Conservation (phyloP, 2,113 vertebrate species). For the Sebastes schlegelii region DNA sequence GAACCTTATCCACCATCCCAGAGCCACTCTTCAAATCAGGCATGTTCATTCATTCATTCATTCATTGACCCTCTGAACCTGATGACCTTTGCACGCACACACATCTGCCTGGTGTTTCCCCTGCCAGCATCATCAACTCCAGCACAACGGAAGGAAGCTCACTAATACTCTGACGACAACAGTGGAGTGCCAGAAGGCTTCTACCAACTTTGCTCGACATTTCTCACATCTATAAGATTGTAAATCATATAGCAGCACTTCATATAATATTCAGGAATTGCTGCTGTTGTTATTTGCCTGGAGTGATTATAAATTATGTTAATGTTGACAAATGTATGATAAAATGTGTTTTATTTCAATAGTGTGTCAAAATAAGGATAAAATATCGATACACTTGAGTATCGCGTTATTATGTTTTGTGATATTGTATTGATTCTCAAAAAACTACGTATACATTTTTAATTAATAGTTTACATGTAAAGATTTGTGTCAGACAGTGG, state of each 20-base stretch:
- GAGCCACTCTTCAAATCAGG: background rate
- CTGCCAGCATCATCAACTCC: constrained; percentile 72
- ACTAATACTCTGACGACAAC: constrained; percentile 4
- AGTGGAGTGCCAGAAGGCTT: background rate
- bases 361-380: background rate
- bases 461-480: no score
- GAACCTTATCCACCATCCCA: background rate
- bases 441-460: no score
- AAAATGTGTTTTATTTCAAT: background rate
- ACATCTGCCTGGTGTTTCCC: constrained; percentile 41
- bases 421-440: no score
- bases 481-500: no score
- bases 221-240: background rate
- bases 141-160: constrained; percentile 12
- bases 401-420: no score
- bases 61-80: constrained; percentile 53
- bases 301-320: background rate
- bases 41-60: constrained; percentile 25
- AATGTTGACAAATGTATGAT: background rate
- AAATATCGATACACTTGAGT: no score
- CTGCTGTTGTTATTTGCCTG: background rate
- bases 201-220: background rate
- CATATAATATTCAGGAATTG: background rate
- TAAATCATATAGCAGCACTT: background rate
- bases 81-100: constrained; percentile 69